Evolutionary conservation across 2,888 invertebrate genomes (phyloP), one percentile per base, ranked within the genome.

Genomic region (Tridacna crocea): DNA sequence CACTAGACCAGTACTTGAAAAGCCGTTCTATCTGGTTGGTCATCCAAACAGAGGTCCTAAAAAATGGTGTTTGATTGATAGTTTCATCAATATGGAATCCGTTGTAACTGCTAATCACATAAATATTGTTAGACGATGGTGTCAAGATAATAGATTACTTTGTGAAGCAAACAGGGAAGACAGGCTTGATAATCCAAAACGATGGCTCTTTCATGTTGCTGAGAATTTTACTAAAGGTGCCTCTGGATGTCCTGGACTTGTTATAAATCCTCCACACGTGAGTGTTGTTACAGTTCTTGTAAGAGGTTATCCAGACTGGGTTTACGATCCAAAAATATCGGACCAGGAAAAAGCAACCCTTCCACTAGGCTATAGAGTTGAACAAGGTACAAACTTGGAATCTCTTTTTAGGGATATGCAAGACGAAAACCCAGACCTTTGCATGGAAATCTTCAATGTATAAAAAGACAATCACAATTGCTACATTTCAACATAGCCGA

Each of bases 181-280:
- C 15, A 70, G 58, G 15, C 55, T 84, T 11, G 74, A 75, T 13
- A 75, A 75, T 48, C 61, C 63, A 58, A 51, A 72, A 13, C 79
- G 83, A 48, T 48, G 78, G 19, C 65, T 82, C 12, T 79, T 87
- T 66, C 70, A 84, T 47, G 84, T 83, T n/a, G 24, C 72, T 1
- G 22, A 46, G 13, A n/a, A 22, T 1, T 87, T 87, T 74, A 74
- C 79, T 15, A 75, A 82, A 72, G 84, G 84, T 0, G 82, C 82
- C 1, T 87, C 87, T 17, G 87, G 87, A 0, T 78, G 80, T 26
- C 87, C 87, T 24, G 87, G 87, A 47, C 27, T 85, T 17, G 68
- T 80, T n/a, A 66, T 81, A n/a, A n/a, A 47, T 0, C 55, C 60
- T 22, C 73, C 63, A 47, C 46, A 65, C n/a, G 73, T 74, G 13